Base-by-base conservation (phyloP, 30 jellyfish, hydroid and myxozoan species). In the Aurelia aurita region DNA sequence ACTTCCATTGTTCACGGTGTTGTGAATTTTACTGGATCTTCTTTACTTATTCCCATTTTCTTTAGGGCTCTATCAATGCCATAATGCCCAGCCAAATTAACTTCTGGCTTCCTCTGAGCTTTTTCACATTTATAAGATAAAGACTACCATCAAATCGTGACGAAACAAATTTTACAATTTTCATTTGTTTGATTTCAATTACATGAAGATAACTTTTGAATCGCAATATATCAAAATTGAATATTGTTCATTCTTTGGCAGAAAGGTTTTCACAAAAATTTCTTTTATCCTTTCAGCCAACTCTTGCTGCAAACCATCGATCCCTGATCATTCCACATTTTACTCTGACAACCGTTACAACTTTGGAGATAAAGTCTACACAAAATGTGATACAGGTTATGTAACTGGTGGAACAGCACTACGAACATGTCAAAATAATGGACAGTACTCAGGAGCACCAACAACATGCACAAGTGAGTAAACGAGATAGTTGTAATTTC, bases 291-390 rank as follows among this genome's bases (percentile, higher is more conserved):
- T 90, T 39, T 8, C 77, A 92, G 98, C 89, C 31, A 86, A 87
- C 25, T 92, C 98, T 4, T 92, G 98, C 63, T 92, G 98, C 89
- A 92, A 71, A 68, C 98, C 98, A 58, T 34, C 51, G 60, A 86
- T 92, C 3, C 97, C 98, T 26, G 80, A 61, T 15, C 68, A 81
- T 32, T 73, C 96, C 57, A 82, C 23, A 51, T 65, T 87, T 19
- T 80, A 61, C 65, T 87, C 97, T 18, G 93, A 92, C 49, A 76
- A 87, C 53, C 73, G 80, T 1, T 92, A 55, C 89, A 74, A 59
- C 71, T 74, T 65, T 68, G 95, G 96, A 9, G 86, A 80, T 53
- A 76, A 79, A 79, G 98, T 79, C 25, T 92, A 82, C 81, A 82
- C 92, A 16, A 34, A 65, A 58, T 92, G 98, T 73, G 79, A 92